Evolutionary conservation across 2,113 vertebrate species (phyloP).

Genomic region (Athene cunicularia): DNA sequence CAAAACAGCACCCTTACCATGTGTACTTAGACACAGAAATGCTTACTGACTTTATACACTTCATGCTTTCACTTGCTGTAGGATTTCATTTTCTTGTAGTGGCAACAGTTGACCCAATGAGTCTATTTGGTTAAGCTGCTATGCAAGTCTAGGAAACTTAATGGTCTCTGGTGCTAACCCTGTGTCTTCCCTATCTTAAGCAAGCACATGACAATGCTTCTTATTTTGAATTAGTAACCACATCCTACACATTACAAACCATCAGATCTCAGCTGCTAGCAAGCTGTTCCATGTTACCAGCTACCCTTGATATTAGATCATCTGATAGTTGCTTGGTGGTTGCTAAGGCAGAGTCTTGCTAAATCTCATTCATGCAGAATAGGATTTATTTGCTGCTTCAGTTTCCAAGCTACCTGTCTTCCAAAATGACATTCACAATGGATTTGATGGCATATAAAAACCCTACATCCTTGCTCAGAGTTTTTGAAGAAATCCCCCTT

Average conservation of each 20-base stretch:
- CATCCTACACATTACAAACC: background rate
- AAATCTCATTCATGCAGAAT: conserved; percentile 26
- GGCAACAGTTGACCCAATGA: background rate
- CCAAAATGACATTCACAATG: background rate
- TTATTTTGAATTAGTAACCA: background rate
- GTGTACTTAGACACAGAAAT: background rate
- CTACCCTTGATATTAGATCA: background rate
- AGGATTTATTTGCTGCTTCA: conserved; percentile 12
- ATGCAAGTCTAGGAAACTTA: background rate
- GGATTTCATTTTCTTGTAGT: background rate
- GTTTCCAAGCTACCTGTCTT: background rate
- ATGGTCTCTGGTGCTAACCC: background rate
- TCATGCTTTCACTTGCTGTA: background rate
- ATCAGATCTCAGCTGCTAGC: background rate
- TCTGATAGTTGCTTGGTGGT: background rate
- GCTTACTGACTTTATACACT: background rate
- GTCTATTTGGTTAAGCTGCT: background rate
- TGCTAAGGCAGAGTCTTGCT: conserved; percentile 20
- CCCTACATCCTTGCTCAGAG: background rate
- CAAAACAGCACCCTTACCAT: background rate
- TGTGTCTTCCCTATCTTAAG: background rate
- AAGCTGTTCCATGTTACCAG: background rate
- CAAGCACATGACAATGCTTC: background rate
- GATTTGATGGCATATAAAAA: background rate
- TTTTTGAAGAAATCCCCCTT: background rate